phyloP scores from a whole-genome alignment of 2,113 vertebrate genomes.

The Mormyrus iriodes region DNA sequence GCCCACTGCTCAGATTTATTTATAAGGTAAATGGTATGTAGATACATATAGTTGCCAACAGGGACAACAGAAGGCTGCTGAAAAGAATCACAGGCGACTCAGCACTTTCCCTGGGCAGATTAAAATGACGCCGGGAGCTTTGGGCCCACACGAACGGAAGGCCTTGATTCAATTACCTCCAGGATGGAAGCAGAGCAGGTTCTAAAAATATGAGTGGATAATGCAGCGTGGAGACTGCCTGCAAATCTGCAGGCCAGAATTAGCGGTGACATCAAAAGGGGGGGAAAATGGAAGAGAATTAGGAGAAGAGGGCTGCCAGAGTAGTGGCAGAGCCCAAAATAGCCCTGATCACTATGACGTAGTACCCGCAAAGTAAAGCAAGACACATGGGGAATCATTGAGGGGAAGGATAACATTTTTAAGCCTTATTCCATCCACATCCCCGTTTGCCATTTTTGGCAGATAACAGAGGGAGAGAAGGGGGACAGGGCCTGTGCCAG shows the following conservation, averaged over 20 bases:
- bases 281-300: not conserved
- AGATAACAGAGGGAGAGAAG: not conserved
- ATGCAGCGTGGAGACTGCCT: not conserved
- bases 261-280: slow-evolving; percentile 18
- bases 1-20: not conserved
- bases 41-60: not conserved
- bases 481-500: not conserved
- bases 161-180: slow-evolving; percentile 21
- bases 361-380: not conserved
- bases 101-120: not conserved
- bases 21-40: not conserved
- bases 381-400: not conserved
- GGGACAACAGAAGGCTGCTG: not conserved
- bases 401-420: not conserved
- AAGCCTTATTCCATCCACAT: not conserved
- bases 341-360: not conserved
- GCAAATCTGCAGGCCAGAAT: slow-evolving; percentile 20
- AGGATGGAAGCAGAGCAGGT: slow-evolving; percentile 14
- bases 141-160: not conserved
- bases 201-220: slow-evolving; percentile 23
- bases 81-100: not conserved
- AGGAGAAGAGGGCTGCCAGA: not conserved
- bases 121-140: not conserved
- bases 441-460: not conserved
- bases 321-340: not conserved